phyloP scores from a whole-genome alignment of 1,140 invertebrate species.

The Sycobia sp. region DNA sequence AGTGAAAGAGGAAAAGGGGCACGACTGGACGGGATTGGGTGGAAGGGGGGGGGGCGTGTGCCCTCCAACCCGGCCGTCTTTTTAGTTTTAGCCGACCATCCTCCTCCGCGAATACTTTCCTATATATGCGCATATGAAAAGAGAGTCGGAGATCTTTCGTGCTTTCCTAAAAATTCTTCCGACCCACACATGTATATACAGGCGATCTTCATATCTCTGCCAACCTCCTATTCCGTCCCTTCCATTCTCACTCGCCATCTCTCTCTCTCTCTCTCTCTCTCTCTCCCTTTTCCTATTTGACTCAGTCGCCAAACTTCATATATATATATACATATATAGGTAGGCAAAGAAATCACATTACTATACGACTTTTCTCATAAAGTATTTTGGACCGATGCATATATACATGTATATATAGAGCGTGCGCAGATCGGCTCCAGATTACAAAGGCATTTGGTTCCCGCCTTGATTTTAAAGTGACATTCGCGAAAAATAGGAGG shows the following conservation, averaged over 20 bases:
- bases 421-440: constrained; percentile 3
- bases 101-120: background rate
- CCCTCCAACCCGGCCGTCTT: background rate
- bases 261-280: background rate
- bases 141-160: background rate
- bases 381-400: constrained; percentile 39
- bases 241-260: too few relatives aligned
- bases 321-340: too few relatives aligned
- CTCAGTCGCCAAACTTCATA: background rate
- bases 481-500: constrained; percentile 18
- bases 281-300: background rate
- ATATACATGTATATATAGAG: too few relatives aligned
- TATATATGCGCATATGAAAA: background rate
- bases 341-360: constrained; percentile 26
- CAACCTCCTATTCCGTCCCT: too few relatives aligned
- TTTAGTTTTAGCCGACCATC: too few relatives aligned
- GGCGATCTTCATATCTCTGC: too few relatives aligned
- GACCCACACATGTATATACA: too few relatives aligned
- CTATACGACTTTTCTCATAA: constrained; percentile 40
- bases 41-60: background rate
- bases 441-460: constrained; percentile 29
- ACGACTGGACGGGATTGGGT: too few relatives aligned
- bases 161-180: constrained; percentile 9
- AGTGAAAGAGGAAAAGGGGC: too few relatives aligned
- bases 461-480: constrained; percentile 11